A percentile compares a stretch with the other conserved stretches of the same genome.
Evolutionary conservation across 2,888 invertebrate genomes (phyloP).

Genomic region (Drosophila dives): DNA sequence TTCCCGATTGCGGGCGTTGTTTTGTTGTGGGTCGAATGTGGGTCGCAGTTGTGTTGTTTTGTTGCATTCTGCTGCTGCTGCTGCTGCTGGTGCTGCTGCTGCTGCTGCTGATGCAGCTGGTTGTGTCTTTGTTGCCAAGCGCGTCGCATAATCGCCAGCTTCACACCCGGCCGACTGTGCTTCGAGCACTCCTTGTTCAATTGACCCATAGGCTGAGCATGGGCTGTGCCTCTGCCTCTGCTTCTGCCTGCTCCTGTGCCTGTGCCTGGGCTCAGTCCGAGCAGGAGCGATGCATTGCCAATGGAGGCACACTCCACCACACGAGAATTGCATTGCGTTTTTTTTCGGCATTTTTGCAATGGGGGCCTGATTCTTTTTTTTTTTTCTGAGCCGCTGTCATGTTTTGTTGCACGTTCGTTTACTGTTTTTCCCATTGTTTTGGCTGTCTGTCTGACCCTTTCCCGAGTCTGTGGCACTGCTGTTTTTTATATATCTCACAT

Average conservation of each 20-base stretch:
- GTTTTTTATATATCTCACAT: slow-evolving; percentile 54
- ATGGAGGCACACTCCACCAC: not conserved
- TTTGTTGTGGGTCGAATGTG: slow-evolving; percentile 80
- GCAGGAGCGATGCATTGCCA: not conserved
- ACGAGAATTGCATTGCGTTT: slow-evolving; percentile 8
- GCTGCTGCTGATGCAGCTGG: not conserved
- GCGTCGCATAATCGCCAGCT: slow-evolving; percentile 74
- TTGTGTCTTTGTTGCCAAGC: slow-evolving; percentile 58
- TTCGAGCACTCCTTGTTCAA: slow-evolving; percentile 24
- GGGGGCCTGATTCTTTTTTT: slow-evolving; percentile 5
- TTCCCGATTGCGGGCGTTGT: slow-evolving; percentile 37
- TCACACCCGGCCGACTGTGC: slow-evolving; percentile 59
- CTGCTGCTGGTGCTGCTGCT: slow-evolving; percentile 1
- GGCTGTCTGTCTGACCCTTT: slow-evolving; percentile 73
- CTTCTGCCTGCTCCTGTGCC: not conserved
- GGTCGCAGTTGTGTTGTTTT: slow-evolving; percentile 69
- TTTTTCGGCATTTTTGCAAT: slow-evolving; percentile 56
- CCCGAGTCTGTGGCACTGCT: slow-evolving; percentile 40
- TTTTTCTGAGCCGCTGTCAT: slow-evolving; percentile 31
- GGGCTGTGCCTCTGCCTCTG: not conserved
- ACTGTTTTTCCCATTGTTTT: slow-evolving; percentile 38
- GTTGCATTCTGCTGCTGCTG: slow-evolving; percentile 17
- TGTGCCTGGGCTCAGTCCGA: not conserved
- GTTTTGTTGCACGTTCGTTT: slow-evolving; percentile 42
- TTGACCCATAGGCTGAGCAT: slow-evolving; percentile 37